Percentiles rank a stretch among this genome's conserved stretches.
phyloP scores from a whole-genome alignment of 2,113 vertebrate genomes.

The Oncorhynchus clarkii region DNA sequence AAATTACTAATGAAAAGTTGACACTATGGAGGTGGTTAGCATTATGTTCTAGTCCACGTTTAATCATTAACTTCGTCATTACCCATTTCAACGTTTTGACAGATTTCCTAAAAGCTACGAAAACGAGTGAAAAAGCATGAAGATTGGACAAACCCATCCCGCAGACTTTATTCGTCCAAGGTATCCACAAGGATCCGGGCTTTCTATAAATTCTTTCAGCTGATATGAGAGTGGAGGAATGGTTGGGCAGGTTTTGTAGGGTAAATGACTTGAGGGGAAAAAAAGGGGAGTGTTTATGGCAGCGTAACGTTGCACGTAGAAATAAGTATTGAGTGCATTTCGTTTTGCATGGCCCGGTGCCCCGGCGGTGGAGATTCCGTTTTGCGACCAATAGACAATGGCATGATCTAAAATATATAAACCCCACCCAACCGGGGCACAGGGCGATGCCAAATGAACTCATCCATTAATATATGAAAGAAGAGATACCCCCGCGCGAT shows the following conservation, averaged over 20 bases:
- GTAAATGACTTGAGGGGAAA: not conserved
- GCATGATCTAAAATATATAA: too few species aligned
- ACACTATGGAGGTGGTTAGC: too few species aligned
- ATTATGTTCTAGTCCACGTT: not conserved
- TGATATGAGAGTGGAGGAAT: not conserved
- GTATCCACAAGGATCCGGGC: not conserved
- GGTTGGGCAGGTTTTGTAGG: not conserved
- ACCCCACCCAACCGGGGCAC: too few species aligned
- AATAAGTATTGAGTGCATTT: not conserved
- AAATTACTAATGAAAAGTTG: too few species aligned
- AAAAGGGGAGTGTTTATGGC: not conserved
- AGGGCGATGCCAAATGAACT: too few species aligned
- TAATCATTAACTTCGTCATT: not conserved
- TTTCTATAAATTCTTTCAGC: too few species aligned
- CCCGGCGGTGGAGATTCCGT: too few species aligned
- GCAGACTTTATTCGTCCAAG: not conserved
- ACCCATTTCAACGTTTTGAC: not conserved
- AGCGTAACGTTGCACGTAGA: not conserved
- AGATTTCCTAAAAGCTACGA: too few species aligned
- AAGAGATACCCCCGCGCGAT: too few species aligned
- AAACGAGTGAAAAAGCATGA: not conserved
- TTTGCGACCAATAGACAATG: too few species aligned
- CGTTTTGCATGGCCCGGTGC: too few species aligned
- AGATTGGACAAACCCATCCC: not conserved
- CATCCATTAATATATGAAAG: too few species aligned